Evolutionary conservation across 2,113 vertebrate species (phyloP).

Genomic region (Ellobius talpinus): DNA sequence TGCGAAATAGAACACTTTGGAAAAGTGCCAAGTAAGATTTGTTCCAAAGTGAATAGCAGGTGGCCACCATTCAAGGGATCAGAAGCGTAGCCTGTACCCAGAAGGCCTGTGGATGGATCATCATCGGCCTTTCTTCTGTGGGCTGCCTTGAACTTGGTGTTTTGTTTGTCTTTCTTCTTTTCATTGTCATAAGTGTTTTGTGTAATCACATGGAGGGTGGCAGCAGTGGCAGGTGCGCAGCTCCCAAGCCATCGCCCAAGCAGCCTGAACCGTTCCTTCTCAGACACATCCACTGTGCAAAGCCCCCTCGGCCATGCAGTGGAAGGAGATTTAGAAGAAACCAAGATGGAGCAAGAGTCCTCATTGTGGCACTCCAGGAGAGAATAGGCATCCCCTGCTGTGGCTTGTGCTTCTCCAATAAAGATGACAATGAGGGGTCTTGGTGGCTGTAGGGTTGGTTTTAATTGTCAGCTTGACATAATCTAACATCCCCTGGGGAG

Average conservation of each 20-base stretch:
- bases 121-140: neutral
- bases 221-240: neutral
- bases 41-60: neutral
- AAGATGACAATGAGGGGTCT: neutral
- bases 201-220: neutral
- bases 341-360: neutral
- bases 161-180: neutral
- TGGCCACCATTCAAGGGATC: neutral
- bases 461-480: too few species aligned
- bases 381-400: neutral
- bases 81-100: neutral
- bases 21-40: neutral
- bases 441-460: neutral
- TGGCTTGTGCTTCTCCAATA: neutral
- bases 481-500: neutral
- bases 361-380: neutral
- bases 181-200: neutral
- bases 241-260: fast-evolving
- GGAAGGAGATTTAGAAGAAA: too few species aligned
- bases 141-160: neutral
- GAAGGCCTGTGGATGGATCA: neutral
- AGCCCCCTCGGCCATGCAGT: neutral
- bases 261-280: neutral
- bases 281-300: neutral
- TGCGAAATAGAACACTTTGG: neutral